Percentiles rank a stretch among this genome's conserved stretches.
phyloP scores from a whole-genome alignment of 2,888 invertebrate genomes.

The Trachelus troglodyta region DNA sequence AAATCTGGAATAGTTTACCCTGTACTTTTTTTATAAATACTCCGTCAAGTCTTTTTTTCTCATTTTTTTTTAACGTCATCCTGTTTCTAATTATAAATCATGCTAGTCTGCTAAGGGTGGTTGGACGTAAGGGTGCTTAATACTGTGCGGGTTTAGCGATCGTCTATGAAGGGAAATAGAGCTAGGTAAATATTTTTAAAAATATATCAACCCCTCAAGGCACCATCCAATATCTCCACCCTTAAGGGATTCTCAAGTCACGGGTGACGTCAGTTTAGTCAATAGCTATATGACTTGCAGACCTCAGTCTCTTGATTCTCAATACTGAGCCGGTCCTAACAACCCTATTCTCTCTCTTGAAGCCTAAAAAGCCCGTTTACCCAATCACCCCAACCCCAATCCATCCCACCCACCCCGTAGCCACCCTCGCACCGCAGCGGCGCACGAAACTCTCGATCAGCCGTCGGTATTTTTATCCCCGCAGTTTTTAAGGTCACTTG shows the following conservation, averaged over 20 bases:
- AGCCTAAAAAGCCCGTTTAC: conserved; percentile 40
- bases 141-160: too few species aligned
- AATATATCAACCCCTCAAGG: not conserved
- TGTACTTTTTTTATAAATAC: not conserved
- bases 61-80: not conserved
- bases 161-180: not conserved
- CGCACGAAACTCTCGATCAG: conserved; percentile 59
- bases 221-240: not conserved
- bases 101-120: not conserved
- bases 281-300: conserved; percentile 30
- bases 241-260: conserved; percentile 3
- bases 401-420: conserved; percentile 42
- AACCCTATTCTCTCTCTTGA: conserved; percentile 28
- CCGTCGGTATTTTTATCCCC: conserved; percentile 60
- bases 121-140: not conserved
- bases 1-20: not conserved
- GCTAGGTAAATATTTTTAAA: not conserved
- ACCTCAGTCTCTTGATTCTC: conserved; percentile 28
- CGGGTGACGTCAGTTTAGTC: conserved; percentile 16
- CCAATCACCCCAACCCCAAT: conserved; percentile 41
- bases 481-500: conserved; percentile 64
- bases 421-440: conserved; percentile 41
- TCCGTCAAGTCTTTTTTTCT: not conserved
- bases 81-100: not conserved
- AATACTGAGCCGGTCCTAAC: conserved; percentile 26